phyloP scores from a whole-genome alignment of 2,888 invertebrate genomes.

The Drosophila birchii region DNA sequence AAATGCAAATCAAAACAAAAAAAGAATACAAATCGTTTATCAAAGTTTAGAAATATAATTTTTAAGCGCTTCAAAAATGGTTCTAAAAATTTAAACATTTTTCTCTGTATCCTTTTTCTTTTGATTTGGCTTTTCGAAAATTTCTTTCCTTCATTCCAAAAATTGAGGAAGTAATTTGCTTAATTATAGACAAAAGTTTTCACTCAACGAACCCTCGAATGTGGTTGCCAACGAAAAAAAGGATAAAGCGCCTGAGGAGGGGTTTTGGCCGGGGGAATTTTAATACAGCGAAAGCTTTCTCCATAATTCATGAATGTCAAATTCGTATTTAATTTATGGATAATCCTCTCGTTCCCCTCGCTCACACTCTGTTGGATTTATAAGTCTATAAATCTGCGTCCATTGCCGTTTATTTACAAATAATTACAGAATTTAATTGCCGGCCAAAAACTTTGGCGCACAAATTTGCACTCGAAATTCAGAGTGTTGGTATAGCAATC shows the following conservation, averaged over 20 bases:
- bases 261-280: not conserved
- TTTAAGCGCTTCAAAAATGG: not conserved
- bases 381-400: conserved; percentile 46
- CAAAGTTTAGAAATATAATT: not conserved
- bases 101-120: not conserved
- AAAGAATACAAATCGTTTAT: not conserved
- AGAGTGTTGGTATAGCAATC: not conserved
- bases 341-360: not conserved
- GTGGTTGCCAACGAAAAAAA: conserved; percentile 17
- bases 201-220: conserved; percentile 6
- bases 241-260: conserved; percentile 1
- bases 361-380: conserved; percentile 21
- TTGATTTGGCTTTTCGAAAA: conserved; percentile 12
- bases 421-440: conserved; percentile 50
- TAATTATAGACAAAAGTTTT: conserved; percentile 33
- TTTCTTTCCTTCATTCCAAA: conserved; percentile 1
- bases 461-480: conserved; percentile 39
- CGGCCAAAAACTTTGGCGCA: conserved; percentile 30
- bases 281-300: conserved; percentile 1
- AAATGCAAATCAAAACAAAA: not conserved
- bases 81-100: not conserved
- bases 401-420: conserved; percentile 39
- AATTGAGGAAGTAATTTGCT: conserved; percentile 24
- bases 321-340: conserved; percentile 42
- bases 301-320: conserved; percentile 46